Evolutionary conservation across 2,113 vertebrate species (phyloP), one percentile per base, ranked within the genome.

Genomic region (Mirza zaza): DNA sequence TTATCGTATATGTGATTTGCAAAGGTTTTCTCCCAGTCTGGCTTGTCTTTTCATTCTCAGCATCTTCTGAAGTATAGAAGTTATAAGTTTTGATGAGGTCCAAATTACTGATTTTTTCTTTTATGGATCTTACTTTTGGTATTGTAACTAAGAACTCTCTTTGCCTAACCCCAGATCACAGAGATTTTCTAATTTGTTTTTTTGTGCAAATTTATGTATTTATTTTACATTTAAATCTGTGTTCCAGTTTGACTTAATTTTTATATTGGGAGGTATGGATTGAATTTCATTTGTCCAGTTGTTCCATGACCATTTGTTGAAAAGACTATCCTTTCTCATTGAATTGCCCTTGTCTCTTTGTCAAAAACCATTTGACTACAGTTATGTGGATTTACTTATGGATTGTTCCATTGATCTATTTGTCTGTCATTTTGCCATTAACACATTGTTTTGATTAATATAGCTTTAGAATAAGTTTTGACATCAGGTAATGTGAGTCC

Each of bases 21-120:
- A 57, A 36, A 86, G 59, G 32, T 91, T 96, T 97, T 85, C 92
- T 90, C 32, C 77, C 57, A 68, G 13, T 68, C 48, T 94, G 63
- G 39, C 34, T 65, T 95, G 71, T 36, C 39, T 87, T 91, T 96
- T 88, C 48, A 42, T 97, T 21, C 73, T 95, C n/a, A 39, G 20
- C 85, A 39, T 80, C 76, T 86, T 95, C 81, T 45, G 75, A 94
- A 90, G 29, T 88, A 79, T 68, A 65, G 50, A 95, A 27, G 39
- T 89, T 94, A 89, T 81, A 95, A 70, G 65, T 85, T 90, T 96
- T 86, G 73, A 50, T 82, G 32, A 85, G 91, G 80, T 65, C 27
- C 81, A 86, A 36, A 45, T 61, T 57, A 77, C 2, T 42, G 36
- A 17, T 71, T 70, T 73, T 73, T 90, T 79, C 29, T 77, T 91